Base-by-base conservation (phyloP, 2,888 invertebrate species). In the Fragum fragum region DNA sequence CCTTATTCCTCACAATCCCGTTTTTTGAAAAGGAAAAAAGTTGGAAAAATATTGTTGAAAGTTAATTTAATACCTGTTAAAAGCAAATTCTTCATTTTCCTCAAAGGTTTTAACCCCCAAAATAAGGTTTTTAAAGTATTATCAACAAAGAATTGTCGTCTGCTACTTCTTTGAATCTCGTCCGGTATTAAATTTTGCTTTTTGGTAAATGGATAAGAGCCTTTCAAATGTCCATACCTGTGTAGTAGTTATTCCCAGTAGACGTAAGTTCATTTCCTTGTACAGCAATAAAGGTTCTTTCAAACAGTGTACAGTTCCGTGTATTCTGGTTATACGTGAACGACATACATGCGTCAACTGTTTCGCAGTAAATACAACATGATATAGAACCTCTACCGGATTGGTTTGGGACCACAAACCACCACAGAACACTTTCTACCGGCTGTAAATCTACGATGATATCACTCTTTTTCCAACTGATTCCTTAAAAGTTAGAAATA, bases 281-380 rank as follows among this genome's bases (percentile, higher is more conserved):
- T 32, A 29, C n/a, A 14, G 32, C 18, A 11, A 32, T 1, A 28
- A 61, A 61, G 28, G 32, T n/a, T 32, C 9, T 16, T 3, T 18
- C n/a, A 61, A 61, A 61, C 9, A 61, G 18, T 32, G 61, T 61
- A 61, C 61, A 61, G 18, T 29, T 61, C 18, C 28, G 26, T 11
- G 61, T 32, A 16, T 32, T 29, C n/a, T 1, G 0, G n/a, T 61
- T 61, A 29, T 29, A 61, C 9, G 61, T 32, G 32, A 61, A 61
- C 14, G 61, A 61, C n/a, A 28, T 16, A 32, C 61, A 61, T n/a
- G 9, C 2, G 1, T 7, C 18, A 32, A 6, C 32, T 18, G 18
- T 29, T 32, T 61, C 61, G 29, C 61, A 61, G 32, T 7, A n/a
- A n/a, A 61, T n/a, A 32, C 61, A 29, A n/a, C 61, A 61, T 18